Conservation (phyloP, 2,113 vertebrate genomes). For the Cololabis saira region DNA sequence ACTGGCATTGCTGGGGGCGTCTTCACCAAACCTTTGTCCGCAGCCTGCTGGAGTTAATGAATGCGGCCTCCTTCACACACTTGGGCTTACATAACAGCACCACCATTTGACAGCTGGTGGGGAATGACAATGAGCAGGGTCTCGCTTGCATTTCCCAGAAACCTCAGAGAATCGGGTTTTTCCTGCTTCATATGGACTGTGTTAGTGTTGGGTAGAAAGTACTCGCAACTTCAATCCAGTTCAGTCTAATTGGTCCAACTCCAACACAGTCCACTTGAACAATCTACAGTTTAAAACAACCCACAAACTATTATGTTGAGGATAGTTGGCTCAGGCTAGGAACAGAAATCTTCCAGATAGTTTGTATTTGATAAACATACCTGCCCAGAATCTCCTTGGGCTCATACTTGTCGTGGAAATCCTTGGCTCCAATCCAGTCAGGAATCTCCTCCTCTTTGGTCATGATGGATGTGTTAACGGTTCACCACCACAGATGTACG, state of each 20-base stretch:
- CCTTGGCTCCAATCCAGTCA: slow-evolving; percentile 87
- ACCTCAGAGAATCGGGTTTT: slow-evolving; percentile 21
- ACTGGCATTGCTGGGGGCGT: neutral
- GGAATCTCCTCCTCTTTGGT: slow-evolving; percentile 86
- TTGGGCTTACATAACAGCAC: slow-evolving; percentile 47
- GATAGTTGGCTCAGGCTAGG: too few relatives aligned
- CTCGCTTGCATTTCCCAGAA: slow-evolving; percentile 14
- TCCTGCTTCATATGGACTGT: neutral
- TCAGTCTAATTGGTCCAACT: too few relatives aligned
- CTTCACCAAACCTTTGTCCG: slow-evolving; percentile 50
- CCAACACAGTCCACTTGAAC: too few relatives aligned
- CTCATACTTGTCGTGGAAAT: slow-evolving; percentile 96
- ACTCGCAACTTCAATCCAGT: too few relatives aligned
- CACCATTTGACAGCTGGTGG: slow-evolving; percentile 30
- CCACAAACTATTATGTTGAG: too few relatives aligned
- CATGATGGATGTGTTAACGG: slow-evolving; percentile 62
- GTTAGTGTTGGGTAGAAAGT: too few relatives aligned
- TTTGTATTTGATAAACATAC: slow-evolving; percentile 45
- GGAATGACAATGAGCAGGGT: slow-evolving; percentile 54
- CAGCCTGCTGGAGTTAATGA: slow-evolving; percentile 21
- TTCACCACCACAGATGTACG: slow-evolving; percentile 27
- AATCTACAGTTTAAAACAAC: too few relatives aligned
- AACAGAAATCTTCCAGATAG: too few relatives aligned
- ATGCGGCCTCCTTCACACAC: slow-evolving; percentile 7
- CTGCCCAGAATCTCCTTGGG: slow-evolving; percentile 91